Evolutionary conservation across 2,797 vertebrate genomes (phyloP).

Genomic region (Tapera naevia): DNA sequence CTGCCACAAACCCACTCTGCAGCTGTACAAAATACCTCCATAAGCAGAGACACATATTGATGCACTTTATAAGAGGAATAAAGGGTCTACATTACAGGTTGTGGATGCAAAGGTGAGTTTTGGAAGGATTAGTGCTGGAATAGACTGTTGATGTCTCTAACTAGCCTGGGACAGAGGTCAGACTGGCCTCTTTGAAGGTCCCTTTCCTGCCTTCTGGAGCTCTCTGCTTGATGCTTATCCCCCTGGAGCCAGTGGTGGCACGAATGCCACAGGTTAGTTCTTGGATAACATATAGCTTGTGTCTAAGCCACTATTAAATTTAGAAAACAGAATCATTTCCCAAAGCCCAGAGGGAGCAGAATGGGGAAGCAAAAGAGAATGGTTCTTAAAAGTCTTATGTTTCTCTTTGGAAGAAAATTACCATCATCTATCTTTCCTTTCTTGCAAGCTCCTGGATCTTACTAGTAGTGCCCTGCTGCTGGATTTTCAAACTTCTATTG

Average conservation of each 20-base stretch:
- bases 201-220: background rate
- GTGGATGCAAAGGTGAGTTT: background rate
- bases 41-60: accelerated
- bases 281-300: constrained; percentile 60
- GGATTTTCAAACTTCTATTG: constrained; percentile 57
- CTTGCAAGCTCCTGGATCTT: constrained; percentile 58
- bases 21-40: background rate
- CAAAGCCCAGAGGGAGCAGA: constrained; percentile 63
- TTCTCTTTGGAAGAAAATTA: constrained; percentile 69
- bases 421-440: constrained; percentile 67
- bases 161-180: background rate
- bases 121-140: background rate
- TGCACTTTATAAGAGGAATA: background rate
- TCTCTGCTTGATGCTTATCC: background rate
- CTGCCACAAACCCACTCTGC: background rate
- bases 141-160: background rate
- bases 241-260: background rate
- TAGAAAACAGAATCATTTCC: constrained; percentile 67
- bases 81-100: background rate
- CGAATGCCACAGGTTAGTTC: constrained; percentile 37
- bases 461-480: constrained; percentile 59
- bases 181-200: background rate
- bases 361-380: constrained; percentile 55
- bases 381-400: constrained; percentile 65
- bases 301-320: constrained; percentile 59